Conservation (phyloP, 2,113 vertebrate species). For the Thymallus thymallus region DNA sequence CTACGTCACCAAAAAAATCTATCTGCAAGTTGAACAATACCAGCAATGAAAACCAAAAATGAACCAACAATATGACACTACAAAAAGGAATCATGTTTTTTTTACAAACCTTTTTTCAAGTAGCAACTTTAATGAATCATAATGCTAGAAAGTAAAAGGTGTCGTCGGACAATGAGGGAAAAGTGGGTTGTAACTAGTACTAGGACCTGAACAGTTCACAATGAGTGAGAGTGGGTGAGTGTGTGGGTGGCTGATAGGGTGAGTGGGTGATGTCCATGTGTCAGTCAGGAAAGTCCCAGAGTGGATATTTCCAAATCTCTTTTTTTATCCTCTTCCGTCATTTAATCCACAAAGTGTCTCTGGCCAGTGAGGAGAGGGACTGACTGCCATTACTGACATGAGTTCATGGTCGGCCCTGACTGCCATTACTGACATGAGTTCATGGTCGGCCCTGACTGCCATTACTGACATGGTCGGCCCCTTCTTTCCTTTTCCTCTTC, state of each 20-base stretch:
- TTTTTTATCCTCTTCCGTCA: slow-evolving; percentile 53
- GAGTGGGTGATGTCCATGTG: slow-evolving; percentile 55
- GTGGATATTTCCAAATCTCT: slow-evolving; percentile 61
- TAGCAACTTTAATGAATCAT: slow-evolving; percentile 42
- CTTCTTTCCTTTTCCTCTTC: slow-evolving; percentile 19
- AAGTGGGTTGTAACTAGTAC: slow-evolving; percentile 27
- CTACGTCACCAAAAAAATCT: slow-evolving; percentile 9
- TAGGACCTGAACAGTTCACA: slow-evolving; percentile 45
- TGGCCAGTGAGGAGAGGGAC: slow-evolving; percentile 42
- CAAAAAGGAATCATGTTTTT: slow-evolving; percentile 19
- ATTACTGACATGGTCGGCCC: slow-evolving; percentile 33
- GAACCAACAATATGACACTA: slow-evolving; percentile 26
- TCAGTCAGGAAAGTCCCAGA: slow-evolving; percentile 55
- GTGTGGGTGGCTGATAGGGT: slow-evolving; percentile 35
- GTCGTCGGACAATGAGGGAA: slow-evolving; percentile 36
- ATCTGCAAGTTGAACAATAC: slow-evolving; percentile 23
- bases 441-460: slow-evolving; percentile 37
- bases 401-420: slow-evolving; percentile 46
- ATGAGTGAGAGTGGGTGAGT: slow-evolving; percentile 35
- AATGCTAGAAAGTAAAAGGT: slow-evolving; percentile 12
- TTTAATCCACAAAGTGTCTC: slow-evolving; percentile 69
- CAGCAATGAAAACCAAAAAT: slow-evolving; percentile 45
- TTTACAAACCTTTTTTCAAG: slow-evolving; percentile 55
- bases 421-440: slow-evolving; percentile 37
- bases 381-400: slow-evolving; percentile 30